A percentile compares a stretch with the other conserved stretches of the same genome.
Conservation (phyloP, 2,797 vertebrate genomes). For the Columba guinea region DNA sequence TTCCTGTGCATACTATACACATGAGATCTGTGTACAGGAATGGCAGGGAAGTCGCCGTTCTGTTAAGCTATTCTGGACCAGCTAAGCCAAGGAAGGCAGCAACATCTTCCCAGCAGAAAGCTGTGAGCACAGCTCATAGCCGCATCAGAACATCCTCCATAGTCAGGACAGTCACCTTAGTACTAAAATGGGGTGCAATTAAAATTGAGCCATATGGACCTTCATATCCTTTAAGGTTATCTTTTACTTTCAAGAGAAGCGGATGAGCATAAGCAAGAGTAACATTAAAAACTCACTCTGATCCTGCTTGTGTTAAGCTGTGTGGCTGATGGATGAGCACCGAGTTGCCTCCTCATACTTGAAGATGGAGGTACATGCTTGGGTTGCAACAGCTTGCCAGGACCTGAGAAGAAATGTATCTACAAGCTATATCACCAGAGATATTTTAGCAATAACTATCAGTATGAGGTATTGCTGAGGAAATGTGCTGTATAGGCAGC, state of each 20-base stretch:
- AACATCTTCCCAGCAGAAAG: not conserved
- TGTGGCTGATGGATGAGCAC: not conserved
- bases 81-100: slow-evolving; percentile 39
- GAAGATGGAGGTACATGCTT: not conserved
- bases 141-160: not conserved
- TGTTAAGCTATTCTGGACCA: slow-evolving; percentile 46
- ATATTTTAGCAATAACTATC: not conserved
- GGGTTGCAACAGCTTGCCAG: not conserved
- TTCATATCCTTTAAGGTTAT: not conserved
- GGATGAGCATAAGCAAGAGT: not conserved
- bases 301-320: not conserved
- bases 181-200: not conserved
- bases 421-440: not conserved
- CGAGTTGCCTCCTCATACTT: rapidly evolving
- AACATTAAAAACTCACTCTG: not conserved
- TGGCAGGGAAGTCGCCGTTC: slow-evolving; percentile 53
- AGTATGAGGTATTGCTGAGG: not conserved
- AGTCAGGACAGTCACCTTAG: not conserved
- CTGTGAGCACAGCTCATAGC: not conserved
- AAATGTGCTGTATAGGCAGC: not conserved
- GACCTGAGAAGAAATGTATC: not conserved
- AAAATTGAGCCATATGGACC: not conserved
- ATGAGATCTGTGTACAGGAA: slow-evolving; percentile 48
- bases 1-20: slow-evolving; percentile 33
- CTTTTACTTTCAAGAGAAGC: not conserved